Evolutionary conservation across 2,113 vertebrate species (phyloP), one percentile per base, ranked within the genome.

Genomic region (human (Homo sapiens)): DNA sequence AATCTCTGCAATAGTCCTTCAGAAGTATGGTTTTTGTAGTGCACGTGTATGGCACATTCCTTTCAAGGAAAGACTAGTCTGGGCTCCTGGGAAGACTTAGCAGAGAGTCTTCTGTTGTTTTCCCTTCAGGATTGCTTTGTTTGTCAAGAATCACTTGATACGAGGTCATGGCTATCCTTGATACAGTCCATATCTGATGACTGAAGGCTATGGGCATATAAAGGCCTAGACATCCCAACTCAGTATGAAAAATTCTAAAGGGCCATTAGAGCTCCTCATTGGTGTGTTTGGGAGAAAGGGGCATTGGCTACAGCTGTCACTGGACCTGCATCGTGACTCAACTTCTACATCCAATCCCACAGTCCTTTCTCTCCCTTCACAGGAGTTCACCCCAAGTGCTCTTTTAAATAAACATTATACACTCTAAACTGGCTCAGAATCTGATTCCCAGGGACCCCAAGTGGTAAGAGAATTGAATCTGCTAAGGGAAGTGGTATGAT

Each of bases 251-350:
- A 72, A 48, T 25, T 87, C 76, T 45, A 22, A 61, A 12, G 20
- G 22, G 7, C 20, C 48, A 3, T 55, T 12, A 35, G 1, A 48
- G 30, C 4, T 59, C 40, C 27, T 32, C 12, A 9, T 50, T 66
- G 2, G 27, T 0, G 9, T 68, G 5, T 6, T n/a, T 6, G 22
- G 6, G 16, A 32, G 18, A 59, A 5, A 6, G 14, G 4, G 27
- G 50, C 3, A 35, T 17, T 64, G 48, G 20, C 43, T 8, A 2
- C 38, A 72, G 30, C 38, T 81, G 17, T 45, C 30, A 27, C 5
- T 11, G 14, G 27, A 32, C 16, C 38, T n/a, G 5, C 48, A 13
- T 27, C 3, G 4, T 48, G 35, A 5, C 13, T 50, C 8, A 18
- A 9, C 27, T 80, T 25, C 17, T 66, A 22, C 35, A 5, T 75